A percentile compares a stretch with the other conserved stretches of the same genome.
Conservation (phyloP, 2,888 invertebrate genomes). For the Drosophila villosipedis region DNA sequence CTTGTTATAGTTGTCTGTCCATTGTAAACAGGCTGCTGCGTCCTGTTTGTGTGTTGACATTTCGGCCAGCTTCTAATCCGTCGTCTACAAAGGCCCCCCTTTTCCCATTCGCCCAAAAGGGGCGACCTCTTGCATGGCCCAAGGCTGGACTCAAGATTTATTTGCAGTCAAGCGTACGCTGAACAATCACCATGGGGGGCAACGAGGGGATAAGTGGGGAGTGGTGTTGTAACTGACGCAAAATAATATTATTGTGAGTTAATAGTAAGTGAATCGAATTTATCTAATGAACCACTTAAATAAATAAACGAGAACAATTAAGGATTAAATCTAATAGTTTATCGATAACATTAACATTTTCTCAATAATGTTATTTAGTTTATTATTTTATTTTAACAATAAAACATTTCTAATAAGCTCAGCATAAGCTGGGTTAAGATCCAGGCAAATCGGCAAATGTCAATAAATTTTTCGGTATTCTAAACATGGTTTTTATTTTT, state of each 20-base stretch:
- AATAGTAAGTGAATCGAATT: constrained; percentile 2
- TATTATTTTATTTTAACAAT: background rate
- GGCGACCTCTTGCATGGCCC: constrained; percentile 33
- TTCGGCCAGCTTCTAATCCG: constrained; percentile 53
- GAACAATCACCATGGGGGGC: constrained; percentile 1
- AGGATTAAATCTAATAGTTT: background rate
- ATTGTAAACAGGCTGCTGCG: constrained; percentile 13
- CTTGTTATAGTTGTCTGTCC: constrained; percentile 29
- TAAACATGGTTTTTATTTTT: background rate
- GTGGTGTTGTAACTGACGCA: background rate
- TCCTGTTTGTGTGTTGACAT: constrained; percentile 51
- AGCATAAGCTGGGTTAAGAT: background rate
- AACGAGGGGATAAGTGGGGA: background rate
- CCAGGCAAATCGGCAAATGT: background rate
- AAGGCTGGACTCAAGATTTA: constrained; percentile 45
- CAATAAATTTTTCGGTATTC: background rate
- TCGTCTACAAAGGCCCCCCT: constrained; percentile 17
- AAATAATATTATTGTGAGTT: background rate
- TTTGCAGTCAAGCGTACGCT: constrained; percentile 42
- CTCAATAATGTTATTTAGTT: background rate
- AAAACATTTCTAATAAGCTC: background rate
- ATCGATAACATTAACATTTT: background rate
- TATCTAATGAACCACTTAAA: background rate
- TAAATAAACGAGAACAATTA: background rate
- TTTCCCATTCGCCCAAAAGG: background rate